These are phyloP conservation scores for Eueremaeus valkanovi DNA, from an alignment of 2,888 invertebrate genomes.

Conservation along the genomic window DNA sequence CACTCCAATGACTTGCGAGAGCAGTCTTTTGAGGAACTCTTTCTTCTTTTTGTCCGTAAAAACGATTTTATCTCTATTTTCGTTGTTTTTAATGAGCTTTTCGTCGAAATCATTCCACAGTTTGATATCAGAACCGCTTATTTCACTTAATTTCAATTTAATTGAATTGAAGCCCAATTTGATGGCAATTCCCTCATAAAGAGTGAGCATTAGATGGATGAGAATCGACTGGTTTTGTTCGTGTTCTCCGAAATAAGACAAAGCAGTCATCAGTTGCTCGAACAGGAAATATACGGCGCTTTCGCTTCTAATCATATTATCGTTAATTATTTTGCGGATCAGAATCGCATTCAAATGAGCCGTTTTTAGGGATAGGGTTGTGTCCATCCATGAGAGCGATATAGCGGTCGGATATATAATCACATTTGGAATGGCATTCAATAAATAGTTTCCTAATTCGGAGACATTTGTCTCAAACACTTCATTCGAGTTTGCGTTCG, in stretches of 20 bases:
- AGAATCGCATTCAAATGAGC: conserved; percentile 27
- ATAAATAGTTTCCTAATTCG: conserved; percentile 22
- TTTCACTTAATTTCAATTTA: conserved; percentile 22
- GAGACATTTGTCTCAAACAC: neutral
- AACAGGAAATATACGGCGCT: conserved; percentile 35
- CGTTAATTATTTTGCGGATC: conserved; percentile 27
- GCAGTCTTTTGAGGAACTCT: conserved; percentile 27
- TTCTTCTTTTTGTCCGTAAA: conserved; percentile 24
- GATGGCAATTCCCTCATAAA: conserved; percentile 35
- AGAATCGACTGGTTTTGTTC: conserved; percentile 40
- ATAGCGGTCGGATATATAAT: conserved; percentile 29
- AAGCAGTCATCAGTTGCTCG: conserved; percentile 29
- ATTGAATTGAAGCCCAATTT: conserved; percentile 18
- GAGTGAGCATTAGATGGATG: conserved; percentile 28
- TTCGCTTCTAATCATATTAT: conserved; percentile 28
- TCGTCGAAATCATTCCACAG: conserved; percentile 36
- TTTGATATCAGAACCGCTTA: conserved; percentile 15
- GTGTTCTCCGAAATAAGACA: conserved; percentile 40
- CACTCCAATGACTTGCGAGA: conserved; percentile 37
- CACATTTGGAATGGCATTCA: conserved; percentile 9
- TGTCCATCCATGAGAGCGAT: conserved; percentile 38
- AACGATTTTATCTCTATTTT: neutral
- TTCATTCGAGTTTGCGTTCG: neutral
- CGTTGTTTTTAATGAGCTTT: neutral
- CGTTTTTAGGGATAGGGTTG: conserved; percentile 31